phyloP scores from a whole-genome alignment of 2,888 invertebrate genomes.

The Pteria penguin region DNA sequence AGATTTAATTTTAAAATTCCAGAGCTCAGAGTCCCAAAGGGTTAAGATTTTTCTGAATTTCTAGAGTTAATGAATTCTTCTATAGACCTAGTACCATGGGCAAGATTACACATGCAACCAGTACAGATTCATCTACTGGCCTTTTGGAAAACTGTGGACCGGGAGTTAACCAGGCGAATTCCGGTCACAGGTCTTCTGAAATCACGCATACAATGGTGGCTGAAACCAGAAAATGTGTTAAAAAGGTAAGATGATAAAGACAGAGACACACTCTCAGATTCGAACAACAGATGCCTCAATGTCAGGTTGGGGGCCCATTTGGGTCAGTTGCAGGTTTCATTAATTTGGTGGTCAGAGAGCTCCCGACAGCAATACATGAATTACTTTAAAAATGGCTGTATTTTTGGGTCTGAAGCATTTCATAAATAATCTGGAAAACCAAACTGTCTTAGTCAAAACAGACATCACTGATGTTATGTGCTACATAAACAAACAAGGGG shows the following conservation, averaged over 20 bases:
- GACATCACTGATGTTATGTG: neutral
- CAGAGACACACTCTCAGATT: slow-evolving; percentile 6
- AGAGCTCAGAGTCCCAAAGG: no score
- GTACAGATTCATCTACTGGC: neutral
- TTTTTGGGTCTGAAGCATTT: neutral
- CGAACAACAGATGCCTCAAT: neutral
- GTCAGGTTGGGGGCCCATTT: slow-evolving; percentile 13
- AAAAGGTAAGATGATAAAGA: neutral
- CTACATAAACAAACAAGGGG: neutral
- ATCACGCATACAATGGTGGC: neutral
- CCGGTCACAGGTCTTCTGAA: slow-evolving; percentile 6
- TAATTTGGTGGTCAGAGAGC: slow-evolving; percentile 10
- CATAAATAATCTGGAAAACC: neutral
- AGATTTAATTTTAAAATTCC: no score
- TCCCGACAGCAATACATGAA: neutral
- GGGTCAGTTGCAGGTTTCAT: neutral
- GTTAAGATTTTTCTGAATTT: no score
- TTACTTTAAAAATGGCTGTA: slow-evolving; percentile 7
- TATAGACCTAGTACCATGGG: no score
- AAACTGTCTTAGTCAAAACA: neutral
- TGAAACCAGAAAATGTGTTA: neutral
- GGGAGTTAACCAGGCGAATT: neutral
- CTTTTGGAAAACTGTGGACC: neutral
- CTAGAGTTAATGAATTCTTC: no score
- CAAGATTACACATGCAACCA: neutral